Conservation (phyloP, 2,113 vertebrate genomes). For the Megaleporinus macrocephalus region DNA sequence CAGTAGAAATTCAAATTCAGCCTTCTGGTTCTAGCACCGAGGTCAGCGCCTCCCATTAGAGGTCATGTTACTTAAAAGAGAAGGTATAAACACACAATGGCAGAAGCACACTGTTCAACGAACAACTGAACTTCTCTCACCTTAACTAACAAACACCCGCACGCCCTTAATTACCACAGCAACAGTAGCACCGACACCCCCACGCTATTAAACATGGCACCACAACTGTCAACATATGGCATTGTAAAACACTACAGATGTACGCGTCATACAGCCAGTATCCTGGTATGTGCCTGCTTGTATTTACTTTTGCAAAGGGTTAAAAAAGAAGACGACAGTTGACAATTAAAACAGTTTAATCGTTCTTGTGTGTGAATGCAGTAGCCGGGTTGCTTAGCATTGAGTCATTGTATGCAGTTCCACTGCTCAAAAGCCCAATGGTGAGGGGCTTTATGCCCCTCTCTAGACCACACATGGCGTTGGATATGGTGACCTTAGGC, state of each 20-base stretch:
- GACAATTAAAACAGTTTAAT: neutral
- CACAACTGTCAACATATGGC: neutral
- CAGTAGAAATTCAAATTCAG: neutral
- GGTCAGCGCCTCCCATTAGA: neutral
- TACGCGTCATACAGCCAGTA: neutral
- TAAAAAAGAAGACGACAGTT: neutral
- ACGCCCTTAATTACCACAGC: neutral
- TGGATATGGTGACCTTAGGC: too few relatives aligned
- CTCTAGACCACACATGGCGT: too few relatives aligned
- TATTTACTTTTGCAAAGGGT: neutral
- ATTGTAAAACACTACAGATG: neutral
- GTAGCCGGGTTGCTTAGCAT: neutral
- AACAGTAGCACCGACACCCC: neutral
- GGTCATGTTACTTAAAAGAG: neutral
- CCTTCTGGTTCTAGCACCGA: neutral
- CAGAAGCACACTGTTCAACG: neutral
- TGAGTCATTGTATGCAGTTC: neutral
- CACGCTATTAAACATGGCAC: neutral
- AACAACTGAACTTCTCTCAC: too few relatives aligned
- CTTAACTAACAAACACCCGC: neutral
- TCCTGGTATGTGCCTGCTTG: neutral
- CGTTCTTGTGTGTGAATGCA: neutral
- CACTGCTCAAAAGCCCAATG: too few relatives aligned
- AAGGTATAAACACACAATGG: neutral
- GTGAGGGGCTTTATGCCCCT: too few relatives aligned